Conservation (phyloP, 1,140 invertebrate genomes). For the Diachasma alloeum region DNA sequence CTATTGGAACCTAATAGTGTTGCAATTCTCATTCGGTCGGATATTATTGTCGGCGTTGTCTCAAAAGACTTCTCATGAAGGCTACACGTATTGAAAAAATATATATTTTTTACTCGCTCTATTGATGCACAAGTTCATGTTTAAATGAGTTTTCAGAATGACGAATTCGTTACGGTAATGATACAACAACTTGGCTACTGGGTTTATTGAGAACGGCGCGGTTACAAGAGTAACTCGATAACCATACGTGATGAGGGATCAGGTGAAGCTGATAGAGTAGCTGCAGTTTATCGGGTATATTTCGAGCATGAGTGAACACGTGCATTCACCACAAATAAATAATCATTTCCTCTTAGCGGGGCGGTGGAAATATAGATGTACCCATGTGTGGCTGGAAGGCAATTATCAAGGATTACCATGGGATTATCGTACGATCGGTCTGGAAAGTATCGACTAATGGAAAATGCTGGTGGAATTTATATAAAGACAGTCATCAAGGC, state of each 20-base stretch:
- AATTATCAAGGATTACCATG: too few species aligned
- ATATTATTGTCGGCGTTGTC: constrained; percentile 49
- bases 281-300: too few species aligned
- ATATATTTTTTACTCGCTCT: neutral
- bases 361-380: too few species aligned
- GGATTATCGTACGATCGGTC: too few species aligned
- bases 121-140: neutral
- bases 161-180: constrained; percentile 57
- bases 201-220: constrained; percentile 40
- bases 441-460: too few species aligned
- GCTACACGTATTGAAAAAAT: neutral
- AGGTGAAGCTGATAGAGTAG: neutral
- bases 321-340: too few species aligned
- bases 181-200: constrained; percentile 50
- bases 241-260: neutral
- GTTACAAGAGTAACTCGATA: constrained; percentile 35
- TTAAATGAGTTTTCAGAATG: constrained; percentile 51
- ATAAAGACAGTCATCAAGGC: too few species aligned
- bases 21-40: constrained; percentile 38
- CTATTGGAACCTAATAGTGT: constrained; percentile 22
- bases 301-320: too few species aligned
- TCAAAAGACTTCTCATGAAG: constrained; percentile 42
- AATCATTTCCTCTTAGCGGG: too few species aligned
- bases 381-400: too few species aligned
- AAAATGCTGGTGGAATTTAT: too few species aligned